Conservation (phyloP, 2,888 invertebrate genomes). For the Brenthis hecate region DNA sequence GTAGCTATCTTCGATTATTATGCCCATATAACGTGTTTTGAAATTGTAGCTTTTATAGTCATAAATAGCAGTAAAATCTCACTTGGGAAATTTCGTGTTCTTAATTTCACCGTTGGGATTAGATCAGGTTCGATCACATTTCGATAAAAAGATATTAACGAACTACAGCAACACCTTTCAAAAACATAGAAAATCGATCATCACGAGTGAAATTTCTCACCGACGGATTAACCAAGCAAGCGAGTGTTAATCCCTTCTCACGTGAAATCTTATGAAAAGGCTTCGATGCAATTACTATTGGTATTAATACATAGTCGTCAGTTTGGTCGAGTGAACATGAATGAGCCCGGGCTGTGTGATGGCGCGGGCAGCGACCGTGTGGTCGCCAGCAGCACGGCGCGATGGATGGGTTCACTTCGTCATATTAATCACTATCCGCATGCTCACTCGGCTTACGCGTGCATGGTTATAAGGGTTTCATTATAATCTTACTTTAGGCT, state of each 20-base stretch:
- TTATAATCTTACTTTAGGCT: constrained; percentile 77
- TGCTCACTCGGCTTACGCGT: constrained; percentile 79
- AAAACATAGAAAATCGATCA: constrained; percentile 39
- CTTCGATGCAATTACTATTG: constrained; percentile 63
- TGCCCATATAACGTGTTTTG: constrained; percentile 20
- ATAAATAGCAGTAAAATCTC: constrained; percentile 31
- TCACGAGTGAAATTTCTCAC: constrained; percentile 57
- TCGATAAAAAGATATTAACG: constrained; percentile 45
- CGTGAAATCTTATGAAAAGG: constrained; percentile 66
- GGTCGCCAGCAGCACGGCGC: constrained; percentile 56
- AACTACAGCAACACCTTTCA: constrained; percentile 39
- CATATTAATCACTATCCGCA: constrained; percentile 73
- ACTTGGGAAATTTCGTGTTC: constrained; percentile 33
- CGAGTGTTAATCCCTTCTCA: constrained; percentile 72
- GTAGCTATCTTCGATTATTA: constrained; percentile 31
- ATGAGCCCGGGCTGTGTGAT: constrained; percentile 38
- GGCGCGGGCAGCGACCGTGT: constrained; percentile 50
- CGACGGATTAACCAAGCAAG: constrained; percentile 71
- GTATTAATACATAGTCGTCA: constrained; percentile 54
- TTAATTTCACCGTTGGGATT: constrained; percentile 35
- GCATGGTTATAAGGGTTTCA: constrained; percentile 70
- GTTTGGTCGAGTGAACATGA: constrained; percentile 49
- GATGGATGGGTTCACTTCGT: constrained; percentile 71
- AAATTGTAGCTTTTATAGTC: constrained; percentile 25
- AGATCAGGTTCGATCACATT: constrained; percentile 33